Base-by-base conservation (phyloP, 2,888 invertebrate genomes). In the Leptinotarsa rubiginosa region DNA sequence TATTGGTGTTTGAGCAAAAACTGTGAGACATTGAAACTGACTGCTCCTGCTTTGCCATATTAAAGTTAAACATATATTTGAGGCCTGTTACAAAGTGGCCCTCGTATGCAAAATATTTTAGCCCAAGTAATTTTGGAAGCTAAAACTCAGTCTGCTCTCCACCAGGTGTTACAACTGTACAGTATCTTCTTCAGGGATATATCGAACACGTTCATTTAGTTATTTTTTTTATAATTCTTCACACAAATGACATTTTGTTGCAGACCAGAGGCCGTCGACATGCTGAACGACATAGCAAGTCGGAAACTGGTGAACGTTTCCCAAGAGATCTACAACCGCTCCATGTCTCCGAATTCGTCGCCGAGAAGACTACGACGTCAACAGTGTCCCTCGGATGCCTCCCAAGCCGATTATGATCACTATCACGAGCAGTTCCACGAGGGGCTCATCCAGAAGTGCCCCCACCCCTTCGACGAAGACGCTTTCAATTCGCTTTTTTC, bases 181-280 rank as follows among this genome's bases (percentile, higher is more conserved):
- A 41, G 10, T 41, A 10, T 10, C 12, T 41, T 41, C 12, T 10
- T 41, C 41, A 41, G 41, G 7, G 41, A 10, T 41, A 12, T 41
- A 41, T 10, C 3, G 10, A 41, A 41, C 41, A 41, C 10, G 12
- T 41, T 41, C 2, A 41, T 10, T 41, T 41, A 41, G 41, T 41
- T 10, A 12, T 12, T 41, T 41, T 41, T 41, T 41, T 41, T 41
- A 10, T 41, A 41, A 41, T 41, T 41, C 41, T 10, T 41, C 41
- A 10, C 41, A 41, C 41, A 41, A 41, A 41, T 41, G 41, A 12
- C 0, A 31, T 12, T 41, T 18, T 41, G 13, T 56, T 66, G 2
- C 50, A 93, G 94, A 86, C 92, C 95, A 89, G 95, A 96, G 90
- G 96, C 96, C 72, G 92, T 95, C 74, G 95, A 95, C 81, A 94